Percentiles rank a stretch among this genome's conserved stretches.
phyloP scores from a whole-genome alignment of 2,888 invertebrate genomes.

The Caenorhabditis zanzibari region DNA sequence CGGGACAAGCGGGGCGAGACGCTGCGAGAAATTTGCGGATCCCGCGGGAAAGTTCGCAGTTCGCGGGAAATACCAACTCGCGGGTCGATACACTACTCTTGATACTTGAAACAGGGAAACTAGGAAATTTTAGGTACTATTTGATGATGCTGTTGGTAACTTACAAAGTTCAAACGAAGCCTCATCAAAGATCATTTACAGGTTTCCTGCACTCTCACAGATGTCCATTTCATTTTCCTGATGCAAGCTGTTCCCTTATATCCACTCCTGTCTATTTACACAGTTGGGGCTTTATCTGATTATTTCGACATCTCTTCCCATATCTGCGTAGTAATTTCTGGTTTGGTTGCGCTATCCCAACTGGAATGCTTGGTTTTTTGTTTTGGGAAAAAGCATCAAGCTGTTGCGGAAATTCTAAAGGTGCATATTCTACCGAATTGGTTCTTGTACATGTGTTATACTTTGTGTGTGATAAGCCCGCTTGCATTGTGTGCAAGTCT shows the following conservation, averaged over 20 bases:
- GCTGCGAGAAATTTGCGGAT: no score
- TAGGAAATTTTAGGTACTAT: not conserved
- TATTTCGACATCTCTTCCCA: not conserved
- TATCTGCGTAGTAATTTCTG: not conserved
- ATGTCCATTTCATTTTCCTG: not conserved
- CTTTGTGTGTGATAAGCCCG: not conserved
- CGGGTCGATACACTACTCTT: no score
- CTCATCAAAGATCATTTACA: not conserved
- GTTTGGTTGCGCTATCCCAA: not conserved
- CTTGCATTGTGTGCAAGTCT: not conserved
- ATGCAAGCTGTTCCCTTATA: not conserved
- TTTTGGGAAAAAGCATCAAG: slow-evolving; percentile 1
- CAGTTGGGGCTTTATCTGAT: not conserved
- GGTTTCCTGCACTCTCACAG: not conserved
- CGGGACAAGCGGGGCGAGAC: no score
- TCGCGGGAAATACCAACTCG: no score
- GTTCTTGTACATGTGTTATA: not conserved
- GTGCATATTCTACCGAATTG: not conserved
- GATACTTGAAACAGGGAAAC: not conserved
- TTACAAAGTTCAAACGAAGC: not conserved
- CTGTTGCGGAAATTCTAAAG: not conserved
- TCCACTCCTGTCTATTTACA: not conserved
- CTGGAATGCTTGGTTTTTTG: not conserved
- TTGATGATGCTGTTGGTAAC: not conserved
- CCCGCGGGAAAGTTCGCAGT: no score